Conservation (phyloP, 1,140 invertebrate genomes). For the Thalassaphorura encarpata region DNA sequence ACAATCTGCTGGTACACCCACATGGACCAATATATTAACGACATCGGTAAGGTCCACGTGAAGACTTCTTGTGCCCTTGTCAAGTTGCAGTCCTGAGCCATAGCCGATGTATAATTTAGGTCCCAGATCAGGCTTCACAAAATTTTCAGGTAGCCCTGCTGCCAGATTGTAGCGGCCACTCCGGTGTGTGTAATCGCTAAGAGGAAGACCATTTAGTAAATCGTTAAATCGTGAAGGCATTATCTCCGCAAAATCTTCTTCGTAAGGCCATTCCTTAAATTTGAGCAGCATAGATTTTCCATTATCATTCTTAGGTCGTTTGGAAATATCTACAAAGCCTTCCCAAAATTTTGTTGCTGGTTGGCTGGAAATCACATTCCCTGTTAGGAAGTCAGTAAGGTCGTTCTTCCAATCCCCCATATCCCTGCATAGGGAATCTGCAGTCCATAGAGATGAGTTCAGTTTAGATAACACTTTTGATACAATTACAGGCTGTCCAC, state of each 20-base stretch:
- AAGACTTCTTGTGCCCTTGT: conserved; percentile 91
- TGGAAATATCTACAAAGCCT: conserved; percentile 77
- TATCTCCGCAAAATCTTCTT: conserved; percentile 83
- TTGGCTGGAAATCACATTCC: conserved; percentile 72
- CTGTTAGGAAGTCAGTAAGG: conserved; percentile 82
- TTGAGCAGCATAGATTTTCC: conserved; percentile 85
- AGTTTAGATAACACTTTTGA: conserved; percentile 72
- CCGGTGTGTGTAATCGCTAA: conserved; percentile 82
- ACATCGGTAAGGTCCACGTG: conserved; percentile 96
- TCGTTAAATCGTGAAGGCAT: conserved; percentile 67
- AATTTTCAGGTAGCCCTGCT: conserved; percentile 79
- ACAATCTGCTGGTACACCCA: not conserved
- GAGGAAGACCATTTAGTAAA: conserved; percentile 82
- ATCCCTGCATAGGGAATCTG: conserved; percentile 76
- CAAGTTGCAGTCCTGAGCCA: conserved; percentile 65
- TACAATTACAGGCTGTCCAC: conserved; percentile 88
- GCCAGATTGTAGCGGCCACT: conserved; percentile 83
- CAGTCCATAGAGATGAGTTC: conserved; percentile 71
- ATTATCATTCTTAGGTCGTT: conserved; percentile 69
- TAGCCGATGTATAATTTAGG: conserved; percentile 99
- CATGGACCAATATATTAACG: conserved; percentile 92
- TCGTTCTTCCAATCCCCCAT: conserved; percentile 88
- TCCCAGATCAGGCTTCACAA: conserved; percentile 88
- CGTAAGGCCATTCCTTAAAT: conserved; percentile 92
- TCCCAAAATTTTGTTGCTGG: conserved; percentile 94